Evolutionary conservation across 2,888 invertebrate genomes (phyloP).

Genomic region (Tenthredo scrophulariae): DNA sequence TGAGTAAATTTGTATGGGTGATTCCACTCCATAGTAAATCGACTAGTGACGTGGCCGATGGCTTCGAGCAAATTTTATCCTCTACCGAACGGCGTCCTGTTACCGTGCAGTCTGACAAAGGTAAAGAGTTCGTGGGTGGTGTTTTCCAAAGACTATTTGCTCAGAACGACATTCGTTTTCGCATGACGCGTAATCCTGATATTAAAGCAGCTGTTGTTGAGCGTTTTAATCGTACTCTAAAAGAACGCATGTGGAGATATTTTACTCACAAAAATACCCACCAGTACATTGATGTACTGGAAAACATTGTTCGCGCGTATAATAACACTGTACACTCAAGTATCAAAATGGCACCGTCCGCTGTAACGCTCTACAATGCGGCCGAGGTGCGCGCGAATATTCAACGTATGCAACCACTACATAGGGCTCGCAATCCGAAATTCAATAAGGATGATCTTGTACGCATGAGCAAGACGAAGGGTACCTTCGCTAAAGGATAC

Average conservation of each 20-base stretch:
- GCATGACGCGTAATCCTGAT: no score
- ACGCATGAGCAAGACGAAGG: no score
- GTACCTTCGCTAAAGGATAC: constrained; percentile 62
- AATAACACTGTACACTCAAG: constrained; percentile 64
- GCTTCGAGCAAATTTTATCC: constrained; percentile 60
- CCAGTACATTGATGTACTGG: constrained; percentile 65
- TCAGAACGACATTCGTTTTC: no score
- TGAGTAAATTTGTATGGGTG: constrained; percentile 62
- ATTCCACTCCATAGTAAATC: constrained; percentile 62
- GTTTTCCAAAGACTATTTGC: no score
- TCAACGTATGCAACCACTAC: no score
- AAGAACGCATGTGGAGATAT: constrained; percentile 65
- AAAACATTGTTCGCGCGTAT: constrained; percentile 62
- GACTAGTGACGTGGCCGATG: constrained; percentile 54
- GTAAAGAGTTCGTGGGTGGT: no score
- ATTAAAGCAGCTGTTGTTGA: no score
- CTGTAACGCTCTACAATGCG: no score
- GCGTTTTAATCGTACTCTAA: constrained; percentile 68
- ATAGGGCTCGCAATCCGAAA: no score
- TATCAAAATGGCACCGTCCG: no score
- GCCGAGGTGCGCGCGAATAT: no score
- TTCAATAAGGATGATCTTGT: no score
- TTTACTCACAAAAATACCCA: constrained; percentile 63
- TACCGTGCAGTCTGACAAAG: constrained; percentile 60
- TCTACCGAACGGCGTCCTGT: constrained; percentile 50